phyloP scores from a whole-genome alignment of 2,113 vertebrate species.

The Serilophus lunatus region DNA sequence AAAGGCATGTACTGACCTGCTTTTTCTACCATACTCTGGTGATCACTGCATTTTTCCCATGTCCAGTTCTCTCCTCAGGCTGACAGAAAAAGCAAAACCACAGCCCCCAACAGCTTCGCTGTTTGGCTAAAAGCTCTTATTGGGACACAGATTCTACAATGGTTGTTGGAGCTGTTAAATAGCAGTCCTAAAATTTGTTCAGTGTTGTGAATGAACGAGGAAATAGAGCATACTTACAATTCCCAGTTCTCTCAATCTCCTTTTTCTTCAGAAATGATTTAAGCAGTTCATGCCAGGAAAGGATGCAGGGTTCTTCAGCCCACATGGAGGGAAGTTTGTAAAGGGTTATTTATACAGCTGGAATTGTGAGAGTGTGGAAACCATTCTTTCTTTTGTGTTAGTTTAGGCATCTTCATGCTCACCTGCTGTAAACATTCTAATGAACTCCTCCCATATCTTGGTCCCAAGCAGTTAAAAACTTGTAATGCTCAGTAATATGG shows the following conservation, averaged over 20 bases:
- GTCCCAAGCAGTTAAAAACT: not conserved
- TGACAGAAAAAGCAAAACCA: not conserved
- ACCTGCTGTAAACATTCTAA: conserved; percentile 25
- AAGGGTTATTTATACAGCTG: conserved; percentile 39
- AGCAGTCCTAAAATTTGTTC: not conserved
- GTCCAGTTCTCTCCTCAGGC: not conserved
- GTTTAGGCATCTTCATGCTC: conserved; percentile 7
- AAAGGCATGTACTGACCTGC: not conserved
- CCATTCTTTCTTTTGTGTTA: not conserved
- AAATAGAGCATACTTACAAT: not conserved
- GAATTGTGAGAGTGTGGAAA: conserved; percentile 27
- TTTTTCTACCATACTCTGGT: not conserved
- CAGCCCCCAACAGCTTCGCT: not conserved
- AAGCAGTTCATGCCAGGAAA: not conserved
- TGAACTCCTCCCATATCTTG: conserved; percentile 17
- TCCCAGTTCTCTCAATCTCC: not conserved
- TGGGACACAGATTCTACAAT: not conserved
- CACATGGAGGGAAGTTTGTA: not conserved
- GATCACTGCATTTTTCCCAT: not conserved
- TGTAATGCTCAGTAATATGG: conserved; percentile 11
- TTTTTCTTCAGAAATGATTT: not conserved
- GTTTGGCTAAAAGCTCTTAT: not conserved
- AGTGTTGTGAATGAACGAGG: not conserved
- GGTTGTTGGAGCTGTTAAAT: not conserved
- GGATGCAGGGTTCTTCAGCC: not conserved